Evolutionary conservation across 2,888 invertebrate species (phyloP), one percentile per base, ranked within the genome.

Genomic region (Marronus borbonicus): DNA sequence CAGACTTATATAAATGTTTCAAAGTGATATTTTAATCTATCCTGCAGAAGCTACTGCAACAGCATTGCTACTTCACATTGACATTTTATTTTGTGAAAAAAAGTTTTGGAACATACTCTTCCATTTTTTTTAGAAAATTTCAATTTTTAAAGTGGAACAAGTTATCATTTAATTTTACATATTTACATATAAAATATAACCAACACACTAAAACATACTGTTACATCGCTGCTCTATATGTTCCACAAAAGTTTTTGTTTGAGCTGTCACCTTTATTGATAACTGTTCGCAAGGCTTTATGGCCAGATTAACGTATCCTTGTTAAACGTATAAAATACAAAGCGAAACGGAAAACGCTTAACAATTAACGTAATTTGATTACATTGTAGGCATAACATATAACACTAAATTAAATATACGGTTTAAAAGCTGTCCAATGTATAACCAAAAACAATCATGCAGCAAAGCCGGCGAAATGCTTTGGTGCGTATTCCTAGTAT

Each of bases 401-500:
- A 62, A 62, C 62, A 28, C 14, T 28, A 28, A 28, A 24, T 14
- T 31, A 17, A 58, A 17, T 55, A 14, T n/a, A 8, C 2, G 5
- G 31, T 28, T 31, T 28, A 62, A 5, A 31, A 62, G 62, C 8
- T 31, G 31, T 5, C 31, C 20, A 3, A 58, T 58, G 8, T 58
- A 4, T 52, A 17, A 17, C 1, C 10, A 62, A 31, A 10, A 3
- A 62, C 12, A 31, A 31, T 24, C 10, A 14, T 10, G 2, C 12
- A 44, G 3, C 10, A 24, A 62, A 58, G 58, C 62, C 14, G 20
- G 55, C n/a, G 36, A 28, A 60, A 55, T 60, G 49, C 50, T 58
- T 52, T 72, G 58, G 72, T 72, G 20, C 24, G 2, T 72, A 58
- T 5, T 58, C 1, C 10, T 49, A 49, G 20, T 72, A 10, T 55